phyloP scores from a whole-genome alignment of 2,797 vertebrate species.

The Syngnathus acus region DNA sequence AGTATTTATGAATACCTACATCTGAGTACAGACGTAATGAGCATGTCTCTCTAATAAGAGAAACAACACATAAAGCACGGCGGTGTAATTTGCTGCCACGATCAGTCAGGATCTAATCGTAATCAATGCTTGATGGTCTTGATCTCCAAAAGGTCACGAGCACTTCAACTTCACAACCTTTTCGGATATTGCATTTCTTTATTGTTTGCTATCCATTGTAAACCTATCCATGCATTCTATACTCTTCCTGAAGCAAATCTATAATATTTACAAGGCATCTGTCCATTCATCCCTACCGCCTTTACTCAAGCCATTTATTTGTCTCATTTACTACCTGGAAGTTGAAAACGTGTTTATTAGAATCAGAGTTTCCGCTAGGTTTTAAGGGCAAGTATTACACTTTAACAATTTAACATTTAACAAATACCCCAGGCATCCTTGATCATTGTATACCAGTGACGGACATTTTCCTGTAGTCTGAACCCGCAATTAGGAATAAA shows the following conservation, averaged over 20 bases:
- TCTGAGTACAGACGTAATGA: neutral
- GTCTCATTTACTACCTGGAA: neutral
- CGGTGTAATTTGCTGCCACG: neutral
- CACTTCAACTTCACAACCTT: neutral
- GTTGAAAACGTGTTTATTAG: neutral
- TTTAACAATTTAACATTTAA: neutral
- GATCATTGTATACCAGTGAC: neutral
- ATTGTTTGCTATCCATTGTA: neutral
- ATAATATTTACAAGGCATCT: conserved; percentile 2
- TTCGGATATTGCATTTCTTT: conserved; percentile 3
- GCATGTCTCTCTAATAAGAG: neutral
- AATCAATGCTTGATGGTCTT: neutral
- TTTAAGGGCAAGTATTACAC: neutral
- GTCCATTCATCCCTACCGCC: neutral
- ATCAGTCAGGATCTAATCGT: neutral
- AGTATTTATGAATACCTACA: neutral
- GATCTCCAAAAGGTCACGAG: neutral
- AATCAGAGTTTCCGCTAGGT: neutral
- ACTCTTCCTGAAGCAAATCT: neutral
- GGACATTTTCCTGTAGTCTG: neutral
- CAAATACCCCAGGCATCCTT: neutral
- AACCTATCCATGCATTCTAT: neutral
- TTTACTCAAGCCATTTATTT: neutral
- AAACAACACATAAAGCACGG: neutral
- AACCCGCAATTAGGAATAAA: neutral